A percentile compares a stretch with the other conserved stretches of the same genome.
These are phyloP conservation scores for Geotrypetes seraphini DNA, from an alignment of 2,797 vertebrate species.

Conservation along the genomic window DNA sequence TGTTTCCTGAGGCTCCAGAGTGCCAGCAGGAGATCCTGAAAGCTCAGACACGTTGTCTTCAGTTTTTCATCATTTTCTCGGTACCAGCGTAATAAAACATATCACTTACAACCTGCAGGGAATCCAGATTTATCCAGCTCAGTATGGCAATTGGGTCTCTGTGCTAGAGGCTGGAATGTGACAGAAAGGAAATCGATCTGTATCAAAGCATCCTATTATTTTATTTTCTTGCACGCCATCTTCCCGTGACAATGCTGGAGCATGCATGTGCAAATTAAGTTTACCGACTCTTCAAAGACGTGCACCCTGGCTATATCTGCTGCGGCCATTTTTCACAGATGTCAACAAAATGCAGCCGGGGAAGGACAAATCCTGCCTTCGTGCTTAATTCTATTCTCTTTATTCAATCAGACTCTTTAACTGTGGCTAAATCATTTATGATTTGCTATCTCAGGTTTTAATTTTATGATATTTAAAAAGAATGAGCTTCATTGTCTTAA, in stretches of 20 bases:
- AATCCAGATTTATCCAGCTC: too few species aligned
- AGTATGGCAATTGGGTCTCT: too few species aligned
- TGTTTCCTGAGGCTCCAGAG: too few species aligned
- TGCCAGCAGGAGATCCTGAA: too few species aligned
- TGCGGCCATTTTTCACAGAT: slow-evolving; percentile 51
- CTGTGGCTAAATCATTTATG: slow-evolving; percentile 41
- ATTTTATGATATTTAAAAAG: slow-evolving; percentile 40
- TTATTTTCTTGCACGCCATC: slow-evolving; percentile 21
- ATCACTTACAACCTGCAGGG: too few species aligned
- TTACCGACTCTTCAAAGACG: slow-evolving; percentile 47
- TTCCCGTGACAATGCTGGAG: slow-evolving; percentile 18
- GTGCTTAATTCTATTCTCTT: slow-evolving; percentile 43
- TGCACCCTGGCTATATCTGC: slow-evolving; percentile 47
- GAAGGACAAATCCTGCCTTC: slow-evolving; percentile 35
- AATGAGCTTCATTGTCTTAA: slow-evolving; percentile 33
- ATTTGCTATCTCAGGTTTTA: slow-evolving; percentile 50
- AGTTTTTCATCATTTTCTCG: too few species aligned
- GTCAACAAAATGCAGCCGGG: slow-evolving; percentile 44
- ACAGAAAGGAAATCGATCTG: slow-evolving; percentile 32
- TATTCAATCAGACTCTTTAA: slow-evolving; percentile 32
- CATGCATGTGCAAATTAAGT: slow-evolving; percentile 46
- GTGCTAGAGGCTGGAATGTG: too few species aligned
- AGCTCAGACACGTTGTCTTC: too few species aligned
- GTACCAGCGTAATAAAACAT: too few species aligned
- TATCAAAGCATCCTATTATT: slow-evolving; percentile 19